Conservation (phyloP, 2,113 vertebrate genomes). For the Herpailurus yagouaroundi region DNA sequence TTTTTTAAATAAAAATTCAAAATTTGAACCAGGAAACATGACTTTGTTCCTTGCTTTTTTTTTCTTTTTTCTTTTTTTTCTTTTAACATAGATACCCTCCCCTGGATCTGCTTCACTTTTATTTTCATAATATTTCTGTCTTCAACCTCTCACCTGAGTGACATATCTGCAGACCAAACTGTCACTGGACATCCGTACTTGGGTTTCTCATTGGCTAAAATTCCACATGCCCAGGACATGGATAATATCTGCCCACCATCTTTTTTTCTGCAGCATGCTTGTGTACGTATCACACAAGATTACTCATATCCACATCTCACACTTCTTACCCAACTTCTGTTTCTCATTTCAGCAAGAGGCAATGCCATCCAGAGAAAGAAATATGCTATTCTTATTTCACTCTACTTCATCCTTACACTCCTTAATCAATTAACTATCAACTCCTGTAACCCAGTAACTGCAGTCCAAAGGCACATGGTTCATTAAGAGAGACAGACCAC, state of each 20-base stretch:
- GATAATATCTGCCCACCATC: background rate
- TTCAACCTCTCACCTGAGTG: background rate
- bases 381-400: background rate
- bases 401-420: background rate
- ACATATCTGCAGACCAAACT: background rate
- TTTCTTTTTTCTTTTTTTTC: background rate
- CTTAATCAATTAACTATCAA: background rate
- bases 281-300: background rate
- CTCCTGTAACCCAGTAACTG: background rate
- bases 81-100: background rate
- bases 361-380: background rate
- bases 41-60: background rate
- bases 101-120: background rate
- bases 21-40: background rate
- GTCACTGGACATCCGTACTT: background rate
- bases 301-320: background rate
- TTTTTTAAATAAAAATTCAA: background rate
- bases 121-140: background rate
- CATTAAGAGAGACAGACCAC: background rate
- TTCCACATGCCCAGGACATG: too few relatives aligned
- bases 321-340: background rate
- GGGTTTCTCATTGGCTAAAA: background rate
- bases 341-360: background rate
- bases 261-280: background rate
- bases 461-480: background rate